phyloP scores from a whole-genome alignment of 2,888 invertebrate species.

The Polyommatus iphigenia region DNA sequence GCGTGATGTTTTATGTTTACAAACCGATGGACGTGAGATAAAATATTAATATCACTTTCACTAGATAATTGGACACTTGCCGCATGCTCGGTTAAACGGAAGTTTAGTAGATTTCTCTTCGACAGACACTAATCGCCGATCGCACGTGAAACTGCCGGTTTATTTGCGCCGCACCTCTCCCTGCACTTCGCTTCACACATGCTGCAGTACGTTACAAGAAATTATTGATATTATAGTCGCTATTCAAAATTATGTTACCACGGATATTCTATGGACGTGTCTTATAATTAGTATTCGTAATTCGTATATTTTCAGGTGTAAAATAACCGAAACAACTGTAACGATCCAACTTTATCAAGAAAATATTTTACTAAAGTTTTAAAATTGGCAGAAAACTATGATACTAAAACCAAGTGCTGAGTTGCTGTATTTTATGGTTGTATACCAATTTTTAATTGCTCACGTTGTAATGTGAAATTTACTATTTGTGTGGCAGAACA shows the following conservation, averaged over 20 bases:
- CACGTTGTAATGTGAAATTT: no score
- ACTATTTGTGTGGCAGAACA: no score
- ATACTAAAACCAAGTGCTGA: no score
- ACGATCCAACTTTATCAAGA: no score
- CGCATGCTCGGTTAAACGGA: conserved; percentile 21
- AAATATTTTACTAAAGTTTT: no score
- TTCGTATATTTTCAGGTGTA: no score
- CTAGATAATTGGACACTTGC: conserved; percentile 56
- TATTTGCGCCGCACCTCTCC: not conserved
- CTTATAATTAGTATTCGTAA: no score
- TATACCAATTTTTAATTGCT: no score
- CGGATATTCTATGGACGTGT: no score
- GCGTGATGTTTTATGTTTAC: conserved; percentile 35
- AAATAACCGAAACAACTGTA: no score
- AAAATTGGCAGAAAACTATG: no score
- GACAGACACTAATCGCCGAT: conserved; percentile 24
- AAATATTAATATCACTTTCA: conserved; percentile 65
- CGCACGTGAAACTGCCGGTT: not conserved
- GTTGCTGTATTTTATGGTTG: no score
- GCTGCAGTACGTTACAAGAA: not conserved
- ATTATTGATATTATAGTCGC: not conserved
- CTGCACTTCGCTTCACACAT: not conserved
- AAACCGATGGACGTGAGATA: conserved; percentile 58
- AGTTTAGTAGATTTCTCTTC: conserved; percentile 28
- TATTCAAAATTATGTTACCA: not conserved